These are phyloP conservation scores for Ornithoptera priamus DNA, from an alignment of 2,888 invertebrate genomes.

Conservation along the genomic window DNA sequence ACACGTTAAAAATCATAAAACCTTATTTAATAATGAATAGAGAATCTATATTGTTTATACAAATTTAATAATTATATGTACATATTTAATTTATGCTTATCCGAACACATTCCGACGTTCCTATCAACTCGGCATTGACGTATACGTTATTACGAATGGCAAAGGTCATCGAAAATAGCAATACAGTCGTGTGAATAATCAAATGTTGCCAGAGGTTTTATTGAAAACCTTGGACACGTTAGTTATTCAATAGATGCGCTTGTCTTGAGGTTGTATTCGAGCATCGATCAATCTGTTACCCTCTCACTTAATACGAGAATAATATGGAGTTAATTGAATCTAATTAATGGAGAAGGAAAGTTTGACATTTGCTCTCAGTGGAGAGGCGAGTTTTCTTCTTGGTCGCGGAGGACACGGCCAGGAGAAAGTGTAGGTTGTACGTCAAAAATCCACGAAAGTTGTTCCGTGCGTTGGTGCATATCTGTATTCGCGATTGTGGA, in stretches of 20 bases:
- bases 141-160: constrained; percentile 24
- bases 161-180: constrained; percentile 26
- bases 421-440: too few relatives aligned
- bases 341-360: background rate
- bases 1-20: too few relatives aligned
- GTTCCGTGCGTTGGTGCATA: too few relatives aligned
- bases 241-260: constrained; percentile 18
- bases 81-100: constrained; percentile 1
- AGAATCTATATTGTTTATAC: background rate
- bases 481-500: too few relatives aligned
- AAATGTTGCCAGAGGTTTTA: constrained; percentile 23
- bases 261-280: constrained; percentile 6
- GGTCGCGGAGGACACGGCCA: too few relatives aligned
- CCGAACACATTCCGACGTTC: constrained; percentile 8
- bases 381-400: background rate
- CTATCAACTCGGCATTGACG: constrained; percentile 22
- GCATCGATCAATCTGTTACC: constrained; percentile 14
- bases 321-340: background rate
- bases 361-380: background rate
- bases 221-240: constrained; percentile 21
- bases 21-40: background rate
- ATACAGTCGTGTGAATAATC: constrained; percentile 23
- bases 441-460: too few relatives aligned
- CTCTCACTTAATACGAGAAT: constrained; percentile 3
- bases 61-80: background rate